A percentile compares a stretch with the other conserved stretches of the same genome.
phyloP scores from a whole-genome alignment of 2,888 invertebrate genomes.

The Hirtodrosophila alboralis region DNA sequence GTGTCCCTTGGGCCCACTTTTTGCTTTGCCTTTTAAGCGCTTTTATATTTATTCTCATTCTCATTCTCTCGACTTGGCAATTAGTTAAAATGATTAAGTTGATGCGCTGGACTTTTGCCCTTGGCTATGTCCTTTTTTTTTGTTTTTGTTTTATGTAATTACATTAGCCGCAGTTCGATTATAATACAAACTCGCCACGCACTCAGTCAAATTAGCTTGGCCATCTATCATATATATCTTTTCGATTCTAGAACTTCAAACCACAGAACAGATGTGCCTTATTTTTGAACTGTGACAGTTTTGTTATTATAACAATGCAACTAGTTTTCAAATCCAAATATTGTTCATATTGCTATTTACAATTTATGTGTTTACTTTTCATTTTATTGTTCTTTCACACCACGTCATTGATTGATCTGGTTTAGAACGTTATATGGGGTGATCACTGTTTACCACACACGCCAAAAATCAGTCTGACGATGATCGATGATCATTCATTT shows the following conservation, averaged over 20 bases:
- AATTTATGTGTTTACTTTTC: slow-evolving; percentile 23
- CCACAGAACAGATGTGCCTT: slow-evolving; percentile 54
- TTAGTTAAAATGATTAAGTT: slow-evolving; percentile 81
- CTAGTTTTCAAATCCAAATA: slow-evolving; percentile 40
- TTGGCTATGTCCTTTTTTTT: slow-evolving; percentile 26
- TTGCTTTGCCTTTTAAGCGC: slow-evolving; percentile 70
- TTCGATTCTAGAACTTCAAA: slow-evolving; percentile 10
- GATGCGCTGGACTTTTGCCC: slow-evolving; percentile 64
- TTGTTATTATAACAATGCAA: slow-evolving; percentile 45
- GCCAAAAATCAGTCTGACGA: slow-evolving; percentile 59
- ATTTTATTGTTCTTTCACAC: slow-evolving; percentile 27
- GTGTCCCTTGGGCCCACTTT: slow-evolving; percentile 74
- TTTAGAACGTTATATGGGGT: background rate
- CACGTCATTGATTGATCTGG: slow-evolving; percentile 57
- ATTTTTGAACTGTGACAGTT: slow-evolving; percentile 39
- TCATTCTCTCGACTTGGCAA: slow-evolving; percentile 52
- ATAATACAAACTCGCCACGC: slow-evolving; percentile 70
- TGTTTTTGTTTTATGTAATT: slow-evolving; percentile 68
- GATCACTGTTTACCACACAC: slow-evolving; percentile 57
- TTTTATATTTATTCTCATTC: slow-evolving; percentile 68
- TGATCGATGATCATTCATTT: slow-evolving; percentile 66
- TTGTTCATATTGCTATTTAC: slow-evolving; percentile 5
- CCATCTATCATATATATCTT: slow-evolving; percentile 66
- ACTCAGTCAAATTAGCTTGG: slow-evolving; percentile 75
- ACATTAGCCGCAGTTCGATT: slow-evolving; percentile 77